A percentile compares a stretch with the other conserved stretches of the same genome.
These are phyloP conservation scores for Lasioglossum leucozonium DNA, from an alignment of 2,888 invertebrate species.

Conservation along the genomic window DNA sequence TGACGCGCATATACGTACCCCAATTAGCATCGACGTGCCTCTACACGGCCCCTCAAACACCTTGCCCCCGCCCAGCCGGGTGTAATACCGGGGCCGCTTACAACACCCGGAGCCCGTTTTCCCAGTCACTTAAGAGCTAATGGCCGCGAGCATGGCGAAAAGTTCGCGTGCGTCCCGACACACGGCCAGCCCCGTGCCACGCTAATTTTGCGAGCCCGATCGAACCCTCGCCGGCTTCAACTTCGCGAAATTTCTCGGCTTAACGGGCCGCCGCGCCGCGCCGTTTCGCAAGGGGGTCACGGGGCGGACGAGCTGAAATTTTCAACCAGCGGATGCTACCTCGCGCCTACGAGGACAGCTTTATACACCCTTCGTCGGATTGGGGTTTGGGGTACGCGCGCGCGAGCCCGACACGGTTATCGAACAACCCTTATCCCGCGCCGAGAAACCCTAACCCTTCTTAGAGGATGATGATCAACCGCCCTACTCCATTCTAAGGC, in stretches of 20 bases:
- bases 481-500: not conserved
- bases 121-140: conserved; percentile 29
- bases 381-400: not conserved
- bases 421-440: not conserved
- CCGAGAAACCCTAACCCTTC: not conserved
- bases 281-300: not conserved
- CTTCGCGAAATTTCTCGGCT: conserved; percentile 10
- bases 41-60: conserved; percentile 29
- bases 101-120: conserved; percentile 21
- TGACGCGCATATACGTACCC: conserved; percentile 61
- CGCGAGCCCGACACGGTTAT: not conserved
- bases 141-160: conserved; percentile 16
- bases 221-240: not conserved
- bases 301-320: not conserved
- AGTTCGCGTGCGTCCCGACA: conserved; percentile 22
- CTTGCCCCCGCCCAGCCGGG: conserved; percentile 12
- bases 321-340: not conserved
- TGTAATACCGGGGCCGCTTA: conserved; percentile 22
- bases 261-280: not conserved
- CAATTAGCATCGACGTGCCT: conserved; percentile 55
- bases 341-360: conserved; percentile 13
- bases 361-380: not conserved
- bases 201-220: conserved; percentile 13
- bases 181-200: not conserved
- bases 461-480: not conserved